These are phyloP conservation scores for Chromobotia macracanthus DNA, from an alignment of 2,797 vertebrate genomes.

Conservation along the genomic window DNA sequence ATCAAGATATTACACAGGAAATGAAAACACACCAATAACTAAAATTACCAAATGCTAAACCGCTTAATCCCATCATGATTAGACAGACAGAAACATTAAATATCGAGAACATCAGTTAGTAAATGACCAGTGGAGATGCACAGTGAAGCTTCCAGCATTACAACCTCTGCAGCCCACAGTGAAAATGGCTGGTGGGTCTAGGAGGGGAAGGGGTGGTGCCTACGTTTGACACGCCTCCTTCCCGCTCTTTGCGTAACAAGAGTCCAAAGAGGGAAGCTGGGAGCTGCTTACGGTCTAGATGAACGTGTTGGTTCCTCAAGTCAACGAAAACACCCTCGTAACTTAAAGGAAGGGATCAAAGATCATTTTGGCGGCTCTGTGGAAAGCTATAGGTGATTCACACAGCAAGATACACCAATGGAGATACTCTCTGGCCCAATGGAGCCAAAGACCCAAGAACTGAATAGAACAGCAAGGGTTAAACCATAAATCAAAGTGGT, in stretches of 20 bases:
- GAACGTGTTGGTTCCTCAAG: slow-evolving; percentile 40
- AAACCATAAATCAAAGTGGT: slow-evolving; percentile 33
- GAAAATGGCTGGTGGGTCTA: slow-evolving; percentile 50
- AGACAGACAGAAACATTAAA: background rate
- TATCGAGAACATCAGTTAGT: slow-evolving; percentile 8
- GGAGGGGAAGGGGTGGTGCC: slow-evolving; percentile 44
- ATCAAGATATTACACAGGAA: background rate
- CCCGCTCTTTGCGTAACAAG: slow-evolving; percentile 43
- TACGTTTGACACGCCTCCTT: slow-evolving; percentile 38
- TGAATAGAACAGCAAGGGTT: slow-evolving; percentile 42
- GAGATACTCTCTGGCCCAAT: background rate
- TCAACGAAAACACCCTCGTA: slow-evolving; percentile 50
- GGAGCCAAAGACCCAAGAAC: background rate
- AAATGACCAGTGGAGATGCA: slow-evolving; percentile 1
- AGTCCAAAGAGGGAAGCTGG: slow-evolving; percentile 42
- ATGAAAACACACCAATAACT: background rate
- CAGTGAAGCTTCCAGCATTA: slow-evolving; percentile 1
- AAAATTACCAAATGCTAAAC: background rate
- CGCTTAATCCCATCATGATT: background rate
- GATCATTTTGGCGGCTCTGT: slow-evolving; percentile 11
- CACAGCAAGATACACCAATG: background rate
- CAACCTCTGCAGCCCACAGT: slow-evolving; percentile 35
- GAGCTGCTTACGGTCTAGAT: slow-evolving; percentile 51
- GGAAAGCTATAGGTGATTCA: background rate
- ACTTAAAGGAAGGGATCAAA: slow-evolving; percentile 40